These are phyloP conservation scores for Drosophila quinaria DNA, from an alignment of 2,888 invertebrate genomes.

Conservation along the genomic window DNA sequence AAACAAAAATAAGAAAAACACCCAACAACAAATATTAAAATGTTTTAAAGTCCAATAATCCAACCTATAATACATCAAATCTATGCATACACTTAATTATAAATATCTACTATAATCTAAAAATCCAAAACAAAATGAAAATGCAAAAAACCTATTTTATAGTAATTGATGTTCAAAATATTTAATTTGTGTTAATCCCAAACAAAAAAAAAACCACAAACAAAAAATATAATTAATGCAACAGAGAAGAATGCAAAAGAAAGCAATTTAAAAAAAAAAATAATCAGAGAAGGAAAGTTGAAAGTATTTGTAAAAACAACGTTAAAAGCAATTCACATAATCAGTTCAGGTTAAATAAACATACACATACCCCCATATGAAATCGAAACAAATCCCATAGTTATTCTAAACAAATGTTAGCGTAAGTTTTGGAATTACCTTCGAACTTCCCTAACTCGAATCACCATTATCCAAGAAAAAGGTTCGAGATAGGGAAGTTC, in stretches of 20 bases:
- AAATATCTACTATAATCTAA: conserved; percentile 49
- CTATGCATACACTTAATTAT: conserved; percentile 63
- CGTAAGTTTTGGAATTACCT: conserved; percentile 73
- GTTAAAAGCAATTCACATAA: conserved; percentile 51
- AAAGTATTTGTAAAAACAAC: conserved; percentile 55
- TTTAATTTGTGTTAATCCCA: conserved; percentile 58
- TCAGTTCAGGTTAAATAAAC: conserved; percentile 39
- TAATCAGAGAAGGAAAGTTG: conserved; percentile 35
- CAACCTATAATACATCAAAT: conserved; percentile 67
- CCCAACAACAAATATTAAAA: conserved; percentile 45
- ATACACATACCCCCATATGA: conserved; percentile 46
- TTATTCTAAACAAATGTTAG: conserved; percentile 72
- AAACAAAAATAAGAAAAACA: conserved; percentile 23
- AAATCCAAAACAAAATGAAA: conserved; percentile 50
- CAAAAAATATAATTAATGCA: conserved; percentile 47
- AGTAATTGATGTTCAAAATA: conserved; percentile 52
- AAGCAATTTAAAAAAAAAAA: conserved; percentile 26
- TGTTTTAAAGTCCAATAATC: conserved; percentile 67
- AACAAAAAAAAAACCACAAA: conserved; percentile 45
- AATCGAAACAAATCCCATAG: conserved; percentile 45
- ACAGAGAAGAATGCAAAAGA: conserved; percentile 34
- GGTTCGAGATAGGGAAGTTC: too few relatives aligned
- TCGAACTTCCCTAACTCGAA: too few relatives aligned
- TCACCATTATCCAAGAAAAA: too few relatives aligned
- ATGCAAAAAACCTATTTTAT: conserved; percentile 57